A percentile compares a stretch with the other conserved stretches of the same genome.
Evolutionary conservation across 1,140 invertebrate species (phyloP).

Genomic region (Dreissena polymorpha): DNA sequence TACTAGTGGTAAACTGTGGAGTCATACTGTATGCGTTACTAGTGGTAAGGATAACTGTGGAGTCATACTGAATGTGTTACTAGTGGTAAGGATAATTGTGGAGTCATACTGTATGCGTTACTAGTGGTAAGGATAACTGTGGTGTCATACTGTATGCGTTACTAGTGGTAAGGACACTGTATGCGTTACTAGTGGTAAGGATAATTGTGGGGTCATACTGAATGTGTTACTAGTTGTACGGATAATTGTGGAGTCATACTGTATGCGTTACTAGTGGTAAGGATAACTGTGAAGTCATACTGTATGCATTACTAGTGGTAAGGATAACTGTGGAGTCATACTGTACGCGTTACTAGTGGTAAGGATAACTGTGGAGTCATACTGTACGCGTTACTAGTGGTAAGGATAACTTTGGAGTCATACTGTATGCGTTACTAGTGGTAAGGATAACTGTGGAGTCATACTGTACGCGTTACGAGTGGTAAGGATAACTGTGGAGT

Average conservation of each 20-base stretch:
- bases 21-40: not conserved
- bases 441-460: not conserved
- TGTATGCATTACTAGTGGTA: not conserved
- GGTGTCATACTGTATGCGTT: not conserved
- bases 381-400: slow-evolving; percentile 97
- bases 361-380: slow-evolving; percentile 99
- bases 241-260: too few species aligned
- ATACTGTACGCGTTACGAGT: slow-evolving; percentile 84
- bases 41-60: not conserved
- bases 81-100: too few species aligned
- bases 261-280: not conserved
- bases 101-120: too few species aligned
- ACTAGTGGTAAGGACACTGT: not conserved
- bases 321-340: slow-evolving; percentile 89
- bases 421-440: slow-evolving; percentile 1
- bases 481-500: not conserved
- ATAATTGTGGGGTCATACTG: not conserved
- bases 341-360: slow-evolving; percentile 95
- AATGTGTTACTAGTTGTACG: not conserved
- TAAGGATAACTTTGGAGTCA: slow-evolving; percentile 81
- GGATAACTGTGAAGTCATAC: not conserved
- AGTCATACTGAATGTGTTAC: not conserved
- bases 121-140: too few species aligned
- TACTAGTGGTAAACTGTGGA: not conserved
- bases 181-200: not conserved